Conservation (phyloP, 1,140 invertebrate species). For the Drosophila ercepeae region DNA sequence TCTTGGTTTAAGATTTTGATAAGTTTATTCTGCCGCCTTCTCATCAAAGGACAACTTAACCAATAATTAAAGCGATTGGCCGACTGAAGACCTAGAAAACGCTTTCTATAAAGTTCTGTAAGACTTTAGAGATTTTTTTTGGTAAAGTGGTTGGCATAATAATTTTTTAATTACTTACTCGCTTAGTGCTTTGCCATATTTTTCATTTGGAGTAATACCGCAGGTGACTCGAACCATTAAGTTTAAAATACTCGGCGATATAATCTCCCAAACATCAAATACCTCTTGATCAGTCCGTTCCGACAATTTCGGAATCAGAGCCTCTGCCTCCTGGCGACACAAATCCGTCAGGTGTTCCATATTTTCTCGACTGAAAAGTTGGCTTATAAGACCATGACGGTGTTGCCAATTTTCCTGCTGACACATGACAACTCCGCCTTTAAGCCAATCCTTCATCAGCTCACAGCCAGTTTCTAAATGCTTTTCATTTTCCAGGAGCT, state of each 20-base stretch:
- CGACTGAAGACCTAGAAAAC: slow-evolving; percentile 55
- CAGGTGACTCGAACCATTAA: slow-evolving; percentile 43
- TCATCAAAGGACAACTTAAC: slow-evolving; percentile 40
- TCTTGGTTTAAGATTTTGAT: slow-evolving; percentile 46
- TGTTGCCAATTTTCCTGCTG: slow-evolving; percentile 45
- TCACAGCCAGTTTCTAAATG: slow-evolving; percentile 59
- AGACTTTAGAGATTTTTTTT: slow-evolving; percentile 14
- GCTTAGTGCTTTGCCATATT: slow-evolving; percentile 31
- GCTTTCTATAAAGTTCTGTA: slow-evolving; percentile 49
- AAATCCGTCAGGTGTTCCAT: slow-evolving; percentile 18
- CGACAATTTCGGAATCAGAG: slow-evolving; percentile 8
- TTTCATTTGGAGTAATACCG: slow-evolving; percentile 37
- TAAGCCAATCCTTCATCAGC: slow-evolving; percentile 55
- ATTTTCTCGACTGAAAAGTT: slow-evolving; percentile 29
- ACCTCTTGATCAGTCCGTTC: slow-evolving; percentile 13
- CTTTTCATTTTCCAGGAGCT: slow-evolving; percentile 54
- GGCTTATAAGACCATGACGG: slow-evolving; percentile 35
- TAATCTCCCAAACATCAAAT: slow-evolving; percentile 22
- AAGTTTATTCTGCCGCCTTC: slow-evolving; percentile 38
- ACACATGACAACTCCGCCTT: slow-evolving; percentile 37
- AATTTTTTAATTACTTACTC: slow-evolving; percentile 30
- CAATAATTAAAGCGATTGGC: slow-evolving; percentile 54
- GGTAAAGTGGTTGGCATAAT: background rate
- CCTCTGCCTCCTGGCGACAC: slow-evolving; percentile 21
- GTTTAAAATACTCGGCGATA: slow-evolving; percentile 27